These are phyloP conservation scores for Entomobrya multifasciata DNA, from an alignment of 2,888 invertebrate genomes.

Conservation along the genomic window DNA sequence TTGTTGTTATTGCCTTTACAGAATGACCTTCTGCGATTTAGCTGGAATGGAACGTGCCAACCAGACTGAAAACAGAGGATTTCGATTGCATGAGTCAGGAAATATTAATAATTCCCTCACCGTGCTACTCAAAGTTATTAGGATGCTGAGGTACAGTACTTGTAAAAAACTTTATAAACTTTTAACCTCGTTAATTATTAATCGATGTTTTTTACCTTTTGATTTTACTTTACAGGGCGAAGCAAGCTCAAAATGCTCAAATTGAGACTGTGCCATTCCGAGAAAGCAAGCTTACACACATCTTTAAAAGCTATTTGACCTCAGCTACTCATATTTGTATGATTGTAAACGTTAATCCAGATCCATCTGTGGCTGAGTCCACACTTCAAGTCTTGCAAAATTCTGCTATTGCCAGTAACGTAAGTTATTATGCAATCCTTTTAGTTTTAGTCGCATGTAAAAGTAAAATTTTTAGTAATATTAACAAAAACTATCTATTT, in stretches of 20 bases:
- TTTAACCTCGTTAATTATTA: not conserved
- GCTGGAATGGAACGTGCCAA: constrained; percentile 93
- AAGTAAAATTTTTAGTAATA: not conserved
- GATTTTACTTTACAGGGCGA: constrained; percentile 78
- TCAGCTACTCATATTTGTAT: constrained; percentile 87
- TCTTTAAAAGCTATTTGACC: constrained; percentile 91
- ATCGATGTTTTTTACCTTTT: not conserved
- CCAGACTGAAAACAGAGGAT: constrained; percentile 88
- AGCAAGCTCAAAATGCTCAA: constrained; percentile 80
- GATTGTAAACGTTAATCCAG: constrained; percentile 88
- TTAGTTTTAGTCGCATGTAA: not conserved
- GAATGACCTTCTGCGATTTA: constrained; percentile 93
- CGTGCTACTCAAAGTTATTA: constrained; percentile 91
- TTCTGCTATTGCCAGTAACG: constrained; percentile 85
- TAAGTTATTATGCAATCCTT: constrained; percentile 20
- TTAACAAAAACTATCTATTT: not conserved
- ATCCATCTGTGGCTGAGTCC: constrained; percentile 88
- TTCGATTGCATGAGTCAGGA: constrained; percentile 90
- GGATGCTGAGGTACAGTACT: constrained; percentile 81
- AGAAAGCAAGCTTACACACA: constrained; percentile 93
- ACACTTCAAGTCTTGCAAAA: constrained; percentile 91
- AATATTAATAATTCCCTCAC: constrained; percentile 94
- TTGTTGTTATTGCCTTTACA: constrained; percentile 75
- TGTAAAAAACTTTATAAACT: not conserved
- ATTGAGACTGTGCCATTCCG: constrained; percentile 85